Conservation (phyloP, 1,140 invertebrate genomes). For the Asobara japonica region DNA sequence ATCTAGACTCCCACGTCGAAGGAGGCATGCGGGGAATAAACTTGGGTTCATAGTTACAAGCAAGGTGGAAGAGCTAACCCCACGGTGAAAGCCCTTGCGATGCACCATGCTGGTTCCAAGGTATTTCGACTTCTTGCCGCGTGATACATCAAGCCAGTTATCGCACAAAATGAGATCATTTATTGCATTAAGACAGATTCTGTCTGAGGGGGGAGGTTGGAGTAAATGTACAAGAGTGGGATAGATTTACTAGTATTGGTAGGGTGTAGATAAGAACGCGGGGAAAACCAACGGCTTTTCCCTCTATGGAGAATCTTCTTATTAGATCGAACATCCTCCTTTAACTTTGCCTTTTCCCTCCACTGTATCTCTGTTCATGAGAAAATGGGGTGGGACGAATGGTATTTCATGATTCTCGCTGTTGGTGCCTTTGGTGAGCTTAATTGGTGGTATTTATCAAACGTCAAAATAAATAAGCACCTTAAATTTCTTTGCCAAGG, state of each 20-base stretch:
- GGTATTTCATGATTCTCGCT: neutral
- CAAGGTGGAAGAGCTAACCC: neutral
- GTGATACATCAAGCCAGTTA: constrained; percentile 61
- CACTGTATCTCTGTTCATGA: no score
- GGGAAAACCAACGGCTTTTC: constrained; percentile 34
- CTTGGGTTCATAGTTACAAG: constrained; percentile 11
- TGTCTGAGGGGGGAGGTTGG: constrained; percentile 25
- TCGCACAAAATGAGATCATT: constrained; percentile 60
- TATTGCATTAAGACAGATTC: constrained; percentile 54
- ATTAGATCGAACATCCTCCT: constrained; percentile 13
- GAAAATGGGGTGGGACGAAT: no score
- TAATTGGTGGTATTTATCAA: constrained; percentile 63
- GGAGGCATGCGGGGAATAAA: constrained; percentile 17
- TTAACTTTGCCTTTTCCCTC: constrained; percentile 11
- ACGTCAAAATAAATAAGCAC: constrained; percentile 60
- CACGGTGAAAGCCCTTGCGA: neutral
- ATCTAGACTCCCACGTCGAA: neutral
- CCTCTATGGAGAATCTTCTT: constrained; percentile 6
- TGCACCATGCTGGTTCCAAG: neutral
- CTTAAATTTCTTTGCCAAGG: constrained; percentile 54
- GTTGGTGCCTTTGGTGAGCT: constrained; percentile 39
- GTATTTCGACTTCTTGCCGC: neutral
- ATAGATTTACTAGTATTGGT: constrained; percentile 51
- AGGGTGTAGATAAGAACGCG: constrained; percentile 54
- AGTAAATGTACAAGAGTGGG: constrained; percentile 43